Evolutionary conservation across 2,113 vertebrate genomes (phyloP).

Genomic region (Puntigrus tetrazona): DNA sequence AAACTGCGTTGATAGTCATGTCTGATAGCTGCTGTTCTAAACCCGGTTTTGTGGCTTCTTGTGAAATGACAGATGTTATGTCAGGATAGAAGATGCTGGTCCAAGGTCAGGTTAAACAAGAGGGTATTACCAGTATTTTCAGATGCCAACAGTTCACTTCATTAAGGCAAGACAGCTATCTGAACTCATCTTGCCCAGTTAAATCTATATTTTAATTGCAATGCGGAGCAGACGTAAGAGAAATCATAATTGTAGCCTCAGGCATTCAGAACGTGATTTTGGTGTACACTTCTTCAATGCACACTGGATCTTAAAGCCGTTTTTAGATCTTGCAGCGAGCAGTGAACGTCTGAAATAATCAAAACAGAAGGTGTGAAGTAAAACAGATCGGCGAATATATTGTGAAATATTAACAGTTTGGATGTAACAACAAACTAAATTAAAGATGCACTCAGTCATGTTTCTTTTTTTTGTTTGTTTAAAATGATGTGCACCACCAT

Average conservation of each 20-base stretch:
- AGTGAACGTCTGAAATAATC: not conserved
- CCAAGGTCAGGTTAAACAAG: constrained; percentile 19
- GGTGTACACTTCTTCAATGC: not conserved
- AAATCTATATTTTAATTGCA: not conserved
- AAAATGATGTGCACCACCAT: not conserved
- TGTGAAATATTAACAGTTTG: not conserved
- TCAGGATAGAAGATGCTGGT: not conserved
- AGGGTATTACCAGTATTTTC: not conserved
- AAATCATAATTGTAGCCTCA: constrained; percentile 3
- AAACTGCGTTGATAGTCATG: constrained; percentile 9
- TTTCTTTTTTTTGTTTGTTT: too few species aligned
- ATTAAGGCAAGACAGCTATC: not conserved
- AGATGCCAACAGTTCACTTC: not conserved
- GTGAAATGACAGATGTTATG: constrained; percentile 27
- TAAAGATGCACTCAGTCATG: not conserved
- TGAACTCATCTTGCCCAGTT: not conserved
- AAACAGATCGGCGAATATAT: not conserved
- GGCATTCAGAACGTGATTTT: constrained; percentile 1
- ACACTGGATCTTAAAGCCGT: not conserved
- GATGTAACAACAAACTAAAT: not conserved
- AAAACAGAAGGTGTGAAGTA: not conserved
- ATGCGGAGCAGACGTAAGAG: not conserved
- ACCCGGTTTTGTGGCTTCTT: constrained; percentile 22
- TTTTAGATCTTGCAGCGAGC: not conserved
- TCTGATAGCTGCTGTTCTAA: constrained; percentile 23